phyloP scores from a whole-genome alignment of 30 jellyfish, hydroid and myxozoan genomes.

The Clytia hemisphaerica region DNA sequence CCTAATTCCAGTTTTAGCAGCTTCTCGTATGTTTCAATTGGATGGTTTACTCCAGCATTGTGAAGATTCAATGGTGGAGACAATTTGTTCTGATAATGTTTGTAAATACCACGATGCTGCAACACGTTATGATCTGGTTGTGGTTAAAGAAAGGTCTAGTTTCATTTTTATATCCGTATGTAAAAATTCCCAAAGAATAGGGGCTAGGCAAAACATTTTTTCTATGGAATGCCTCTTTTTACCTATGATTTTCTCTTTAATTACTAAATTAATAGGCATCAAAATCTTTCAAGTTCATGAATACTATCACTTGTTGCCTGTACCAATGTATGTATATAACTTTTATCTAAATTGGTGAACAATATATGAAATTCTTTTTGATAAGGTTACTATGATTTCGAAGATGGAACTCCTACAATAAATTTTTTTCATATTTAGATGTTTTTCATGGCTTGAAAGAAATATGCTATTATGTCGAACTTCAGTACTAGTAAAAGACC shows the following conservation, averaged over 20 bases:
- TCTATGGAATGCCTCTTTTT: too few relatives aligned
- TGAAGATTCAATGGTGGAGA: conserved; percentile 75
- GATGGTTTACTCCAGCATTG: conserved; percentile 79
- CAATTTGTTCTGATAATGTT: conserved; percentile 65
- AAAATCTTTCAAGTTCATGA: too few relatives aligned
- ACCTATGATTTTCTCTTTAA: too few relatives aligned
- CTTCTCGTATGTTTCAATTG: conserved; percentile 72
- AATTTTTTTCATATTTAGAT: conserved; percentile 21
- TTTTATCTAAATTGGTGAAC: too few relatives aligned
- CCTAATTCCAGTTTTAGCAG: conserved; percentile 76
- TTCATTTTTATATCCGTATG: too few relatives aligned
- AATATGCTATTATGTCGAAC: conserved; percentile 70
- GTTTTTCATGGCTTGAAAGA: conserved; percentile 89
- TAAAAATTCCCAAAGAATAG: neutral
- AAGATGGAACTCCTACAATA: too few relatives aligned
- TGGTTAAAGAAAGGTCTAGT: conserved; percentile 50
- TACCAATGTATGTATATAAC: too few relatives aligned
- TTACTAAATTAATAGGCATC: too few relatives aligned
- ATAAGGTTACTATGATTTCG: too few relatives aligned
- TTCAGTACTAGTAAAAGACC: conserved; percentile 61
- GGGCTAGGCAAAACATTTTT: too few relatives aligned
- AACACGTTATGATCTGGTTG: conserved; percentile 55
- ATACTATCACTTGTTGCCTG: too few relatives aligned
- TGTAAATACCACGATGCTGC: conserved; percentile 78
- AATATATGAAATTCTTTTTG: too few relatives aligned